Percentiles rank a stretch among this genome's conserved stretches.
Evolutionary conservation across 2,797 vertebrate species (phyloP).

Genomic region (Spondyliosoma cantharus): DNA sequence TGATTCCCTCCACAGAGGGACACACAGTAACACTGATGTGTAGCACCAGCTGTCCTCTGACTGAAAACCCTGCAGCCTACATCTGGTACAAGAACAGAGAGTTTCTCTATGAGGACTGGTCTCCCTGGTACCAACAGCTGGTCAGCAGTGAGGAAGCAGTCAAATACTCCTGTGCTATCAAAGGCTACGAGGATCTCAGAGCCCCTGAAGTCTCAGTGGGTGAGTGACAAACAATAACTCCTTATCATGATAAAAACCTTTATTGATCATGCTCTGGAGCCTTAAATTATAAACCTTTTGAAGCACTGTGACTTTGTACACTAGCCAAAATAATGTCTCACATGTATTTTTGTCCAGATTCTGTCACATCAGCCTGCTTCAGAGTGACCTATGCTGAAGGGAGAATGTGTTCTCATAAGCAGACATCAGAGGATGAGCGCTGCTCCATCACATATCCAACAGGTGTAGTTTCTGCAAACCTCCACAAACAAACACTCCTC

Average conservation of each 20-base stretch:
- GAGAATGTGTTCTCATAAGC: too few relatives aligned
- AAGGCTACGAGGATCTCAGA: neutral
- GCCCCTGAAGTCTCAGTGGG: too few relatives aligned
- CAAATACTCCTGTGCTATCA: slow-evolving; percentile 6
- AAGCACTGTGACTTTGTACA: too few relatives aligned
- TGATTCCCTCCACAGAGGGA: neutral
- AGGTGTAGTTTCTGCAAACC: neutral
- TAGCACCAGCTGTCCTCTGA: slow-evolving; percentile 53
- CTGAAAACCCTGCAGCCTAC: slow-evolving; percentile 28
- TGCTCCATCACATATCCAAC: slow-evolving; percentile 23
- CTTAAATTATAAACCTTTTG: too few relatives aligned
- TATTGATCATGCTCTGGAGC: too few relatives aligned
- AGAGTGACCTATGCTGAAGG: neutral
- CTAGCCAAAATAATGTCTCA: neutral
- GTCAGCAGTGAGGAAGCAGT: slow-evolving; percentile 10
- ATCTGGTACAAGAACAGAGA: slow-evolving; percentile 35
- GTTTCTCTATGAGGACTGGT: slow-evolving; percentile 28
- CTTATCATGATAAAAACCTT: neutral
- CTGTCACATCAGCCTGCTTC: neutral
- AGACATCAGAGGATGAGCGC: neutral
- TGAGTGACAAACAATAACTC: too few relatives aligned
- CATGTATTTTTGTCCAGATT: too few relatives aligned
- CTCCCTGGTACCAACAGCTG: slow-evolving; percentile 17
- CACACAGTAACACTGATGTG: slow-evolving; percentile 56
- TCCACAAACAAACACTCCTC: neutral